These are phyloP conservation scores for Drosophila ananassae DNA, from an alignment of 1,140 invertebrate genomes.

Conservation along the genomic window DNA sequence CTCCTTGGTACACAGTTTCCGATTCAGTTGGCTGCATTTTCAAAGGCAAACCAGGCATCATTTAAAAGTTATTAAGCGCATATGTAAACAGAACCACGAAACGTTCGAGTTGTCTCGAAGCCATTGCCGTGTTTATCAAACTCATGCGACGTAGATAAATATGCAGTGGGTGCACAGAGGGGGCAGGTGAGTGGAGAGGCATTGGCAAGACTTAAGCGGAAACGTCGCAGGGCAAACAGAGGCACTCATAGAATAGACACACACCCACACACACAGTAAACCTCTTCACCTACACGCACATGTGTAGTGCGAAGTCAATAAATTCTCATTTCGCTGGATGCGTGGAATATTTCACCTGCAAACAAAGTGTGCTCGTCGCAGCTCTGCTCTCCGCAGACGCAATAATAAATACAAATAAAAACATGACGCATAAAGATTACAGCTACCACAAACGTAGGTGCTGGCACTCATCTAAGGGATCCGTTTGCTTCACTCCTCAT, in stretches of 20 bases:
- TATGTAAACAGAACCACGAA: slow-evolving; percentile 61
- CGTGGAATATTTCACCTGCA: slow-evolving; percentile 72
- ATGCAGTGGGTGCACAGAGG: slow-evolving; percentile 30
- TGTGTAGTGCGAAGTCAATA: slow-evolving; percentile 66
- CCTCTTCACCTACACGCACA: slow-evolving; percentile 7
- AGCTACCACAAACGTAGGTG: slow-evolving; percentile 51
- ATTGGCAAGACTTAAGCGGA: slow-evolving; percentile 37
- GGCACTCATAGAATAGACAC: slow-evolving; percentile 53
- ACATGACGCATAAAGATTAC: slow-evolving; percentile 78
- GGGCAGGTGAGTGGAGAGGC: background rate
- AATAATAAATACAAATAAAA: slow-evolving; percentile 83
- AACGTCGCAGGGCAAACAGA: slow-evolving; percentile 44
- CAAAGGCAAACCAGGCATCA: slow-evolving; percentile 35
- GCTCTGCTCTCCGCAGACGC: slow-evolving; percentile 36
- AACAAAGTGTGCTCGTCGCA: slow-evolving; percentile 51
- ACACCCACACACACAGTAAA: slow-evolving; percentile 10
- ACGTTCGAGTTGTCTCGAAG: slow-evolving; percentile 53
- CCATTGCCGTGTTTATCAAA: slow-evolving; percentile 61
- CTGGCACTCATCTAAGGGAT: slow-evolving; percentile 22
- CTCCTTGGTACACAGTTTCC: background rate
- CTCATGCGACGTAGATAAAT: slow-evolving; percentile 60
- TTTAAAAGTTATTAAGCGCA: slow-evolving; percentile 70
- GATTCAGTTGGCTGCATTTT: slow-evolving; percentile 15
- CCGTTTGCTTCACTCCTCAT: background rate
- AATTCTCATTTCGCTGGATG: slow-evolving; percentile 73